Evolutionary conservation across 2,797 vertebrate species (phyloP).

Genomic region (Eulemur coronatus): DNA sequence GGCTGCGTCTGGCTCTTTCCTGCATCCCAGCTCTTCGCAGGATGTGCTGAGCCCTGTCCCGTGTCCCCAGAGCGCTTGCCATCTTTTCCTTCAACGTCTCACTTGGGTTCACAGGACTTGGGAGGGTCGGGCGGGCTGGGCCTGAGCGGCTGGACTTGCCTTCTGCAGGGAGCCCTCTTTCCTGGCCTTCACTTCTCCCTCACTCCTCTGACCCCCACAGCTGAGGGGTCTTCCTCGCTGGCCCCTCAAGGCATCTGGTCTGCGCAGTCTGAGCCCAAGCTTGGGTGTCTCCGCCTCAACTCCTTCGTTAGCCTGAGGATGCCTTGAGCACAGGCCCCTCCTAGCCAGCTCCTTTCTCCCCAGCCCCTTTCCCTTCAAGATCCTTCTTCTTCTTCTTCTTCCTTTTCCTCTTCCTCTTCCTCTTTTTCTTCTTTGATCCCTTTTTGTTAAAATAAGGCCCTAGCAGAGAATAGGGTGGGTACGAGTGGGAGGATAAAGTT

Average conservation of each 20-base stretch:
- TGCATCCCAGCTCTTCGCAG: too few species aligned
- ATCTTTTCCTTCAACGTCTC: not conserved
- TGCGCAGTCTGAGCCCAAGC: not conserved
- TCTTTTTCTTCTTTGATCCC: not conserved
- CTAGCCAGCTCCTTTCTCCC: not conserved
- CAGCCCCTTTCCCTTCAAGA: too few species aligned
- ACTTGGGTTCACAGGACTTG: not conserved
- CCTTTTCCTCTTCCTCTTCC: not conserved
- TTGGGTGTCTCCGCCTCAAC: not conserved
- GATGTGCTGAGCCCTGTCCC: not conserved
- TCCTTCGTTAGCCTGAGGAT: too few species aligned
- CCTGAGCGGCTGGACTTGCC: not conserved
- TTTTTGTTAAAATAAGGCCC: not conserved
- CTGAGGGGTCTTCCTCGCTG: not conserved
- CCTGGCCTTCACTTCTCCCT: not conserved
- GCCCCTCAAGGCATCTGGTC: not conserved
- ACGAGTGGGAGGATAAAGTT: not conserved
- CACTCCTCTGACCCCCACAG: not conserved
- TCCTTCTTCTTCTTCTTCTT: not conserved
- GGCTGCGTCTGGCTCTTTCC: not conserved
- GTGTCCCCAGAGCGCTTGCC: not conserved
- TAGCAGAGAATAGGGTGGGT: not conserved
- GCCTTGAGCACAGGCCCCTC: rapidly evolving
- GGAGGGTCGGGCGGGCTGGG: too few species aligned
- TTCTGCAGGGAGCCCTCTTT: not conserved